Evolutionary conservation across 2,888 invertebrate genomes (phyloP).

Genomic region (Epinotia ramella): DNA sequence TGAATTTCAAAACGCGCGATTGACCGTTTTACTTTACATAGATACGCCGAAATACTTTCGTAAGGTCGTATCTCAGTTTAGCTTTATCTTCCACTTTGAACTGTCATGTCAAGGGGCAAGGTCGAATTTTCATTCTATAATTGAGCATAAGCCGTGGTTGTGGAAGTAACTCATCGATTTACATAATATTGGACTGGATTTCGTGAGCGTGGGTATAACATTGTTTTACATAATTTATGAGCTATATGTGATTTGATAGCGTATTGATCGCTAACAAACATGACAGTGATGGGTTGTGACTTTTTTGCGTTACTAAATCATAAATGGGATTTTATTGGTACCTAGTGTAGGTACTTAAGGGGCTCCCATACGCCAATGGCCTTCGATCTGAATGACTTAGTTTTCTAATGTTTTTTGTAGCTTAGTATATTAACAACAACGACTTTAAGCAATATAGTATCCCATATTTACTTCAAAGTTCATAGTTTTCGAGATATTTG

Average conservation of each 20-base stretch:
- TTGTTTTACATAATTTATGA: conserved; percentile 35
- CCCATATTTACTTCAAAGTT: too few species aligned
- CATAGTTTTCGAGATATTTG: too few species aligned
- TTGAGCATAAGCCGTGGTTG: neutral
- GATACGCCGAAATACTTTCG: neutral
- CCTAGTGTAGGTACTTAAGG: too few species aligned
- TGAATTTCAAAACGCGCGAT: conserved; percentile 10
- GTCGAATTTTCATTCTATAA: neutral
- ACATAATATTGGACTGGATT: conserved; percentile 8
- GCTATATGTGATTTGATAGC: conserved; percentile 15
- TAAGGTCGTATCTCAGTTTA: neutral
- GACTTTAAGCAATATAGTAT: too few species aligned
- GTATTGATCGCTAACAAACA: conserved; percentile 5
- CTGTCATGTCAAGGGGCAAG: neutral
- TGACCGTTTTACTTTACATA: conserved; percentile 1
- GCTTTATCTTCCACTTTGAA: neutral
- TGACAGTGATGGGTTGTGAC: neutral
- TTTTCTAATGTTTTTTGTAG: too few species aligned
- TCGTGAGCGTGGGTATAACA: neutral
- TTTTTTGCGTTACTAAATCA: neutral
- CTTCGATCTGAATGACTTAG: too few species aligned
- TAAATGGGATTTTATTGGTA: neutral
- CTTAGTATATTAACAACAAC: too few species aligned
- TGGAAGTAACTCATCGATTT: neutral
- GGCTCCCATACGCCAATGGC: too few species aligned